Evolutionary conservation across 2,797 vertebrate species (phyloP).

Genomic region (Muraenolepis orangiensis): DNA sequence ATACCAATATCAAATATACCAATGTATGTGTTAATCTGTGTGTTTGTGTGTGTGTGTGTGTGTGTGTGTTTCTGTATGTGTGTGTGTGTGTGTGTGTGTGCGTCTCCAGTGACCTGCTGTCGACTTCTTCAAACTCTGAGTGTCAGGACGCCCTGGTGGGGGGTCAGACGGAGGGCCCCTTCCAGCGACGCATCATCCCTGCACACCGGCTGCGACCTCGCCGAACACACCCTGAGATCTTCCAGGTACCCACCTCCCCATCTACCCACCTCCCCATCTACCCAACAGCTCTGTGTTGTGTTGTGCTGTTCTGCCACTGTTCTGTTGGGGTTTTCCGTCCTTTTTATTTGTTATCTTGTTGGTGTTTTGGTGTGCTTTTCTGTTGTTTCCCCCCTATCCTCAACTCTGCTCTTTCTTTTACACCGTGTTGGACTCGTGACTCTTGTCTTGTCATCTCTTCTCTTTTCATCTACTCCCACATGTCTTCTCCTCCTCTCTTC

Average conservation of each 20-base stretch:
- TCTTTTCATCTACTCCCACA: not conserved
- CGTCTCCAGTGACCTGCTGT: conserved; percentile 74
- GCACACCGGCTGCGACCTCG: conserved; percentile 76
- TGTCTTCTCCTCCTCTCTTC: too few species aligned
- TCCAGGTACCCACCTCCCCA: conserved; percentile 64
- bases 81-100: conserved; percentile 14
- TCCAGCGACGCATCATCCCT: conserved; percentile 78
- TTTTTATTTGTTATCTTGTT: not conserved
- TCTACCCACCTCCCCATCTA: conserved; percentile 30
- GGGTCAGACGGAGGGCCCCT: conserved; percentile 71
- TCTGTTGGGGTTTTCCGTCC: not conserved
- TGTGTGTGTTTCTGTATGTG: not conserved
- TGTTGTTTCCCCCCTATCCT: not conserved
- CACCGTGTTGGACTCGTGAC: not conserved
- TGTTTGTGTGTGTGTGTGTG: not conserved
- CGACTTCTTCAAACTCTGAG: conserved; percentile 80
- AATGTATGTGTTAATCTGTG: not conserved
- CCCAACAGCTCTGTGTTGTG: not conserved
- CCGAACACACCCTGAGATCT: conserved; percentile 78
- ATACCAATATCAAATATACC: not conserved
- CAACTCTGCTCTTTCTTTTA: not conserved
- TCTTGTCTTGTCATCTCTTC: not conserved
- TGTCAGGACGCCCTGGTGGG: conserved; percentile 72
- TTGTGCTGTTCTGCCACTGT: not conserved
- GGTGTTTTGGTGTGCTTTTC: not conserved